phyloP scores from a whole-genome alignment of 2,113 vertebrate genomes.

The Nyctibius bracteatus region DNA sequence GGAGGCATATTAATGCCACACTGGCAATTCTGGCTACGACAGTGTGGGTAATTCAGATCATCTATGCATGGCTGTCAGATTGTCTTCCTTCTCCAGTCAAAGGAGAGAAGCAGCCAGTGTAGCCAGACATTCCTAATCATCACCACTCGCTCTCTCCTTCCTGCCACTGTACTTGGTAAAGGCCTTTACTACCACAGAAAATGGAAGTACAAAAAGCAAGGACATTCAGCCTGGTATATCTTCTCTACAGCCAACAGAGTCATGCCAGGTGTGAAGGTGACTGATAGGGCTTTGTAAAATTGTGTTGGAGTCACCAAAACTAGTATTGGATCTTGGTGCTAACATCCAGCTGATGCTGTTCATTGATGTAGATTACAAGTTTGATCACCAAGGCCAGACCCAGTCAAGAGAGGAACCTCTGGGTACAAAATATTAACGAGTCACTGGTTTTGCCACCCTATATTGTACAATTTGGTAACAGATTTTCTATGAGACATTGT shows the following conservation, averaged over 20 bases:
- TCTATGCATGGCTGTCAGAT: neutral
- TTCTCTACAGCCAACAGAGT: neutral
- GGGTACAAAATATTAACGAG: neutral
- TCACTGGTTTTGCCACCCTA: neutral
- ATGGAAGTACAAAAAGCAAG: neutral
- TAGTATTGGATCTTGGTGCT: neutral
- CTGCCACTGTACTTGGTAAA: neutral
- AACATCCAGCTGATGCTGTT: neutral
- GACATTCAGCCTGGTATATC: neutral
- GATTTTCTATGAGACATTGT: rapidly evolving
- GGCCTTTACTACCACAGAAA: neutral
- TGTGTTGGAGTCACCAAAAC: neutral
- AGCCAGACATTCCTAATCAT: neutral
- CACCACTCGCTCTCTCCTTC: neutral
- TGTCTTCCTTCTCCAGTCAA: neutral
- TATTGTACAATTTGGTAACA: too few relatives aligned
- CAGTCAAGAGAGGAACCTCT: neutral
- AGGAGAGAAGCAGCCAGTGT: neutral
- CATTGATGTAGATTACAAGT: too few relatives aligned
- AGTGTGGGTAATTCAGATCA: neutral
- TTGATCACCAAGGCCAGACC: neutral
- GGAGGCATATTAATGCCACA: neutral
- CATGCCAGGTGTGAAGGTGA: neutral
- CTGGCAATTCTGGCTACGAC: neutral
- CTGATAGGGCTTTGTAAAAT: neutral